Evolutionary conservation across 2,888 invertebrate genomes (phyloP).

Genomic region (Stomorhina lunata): DNA sequence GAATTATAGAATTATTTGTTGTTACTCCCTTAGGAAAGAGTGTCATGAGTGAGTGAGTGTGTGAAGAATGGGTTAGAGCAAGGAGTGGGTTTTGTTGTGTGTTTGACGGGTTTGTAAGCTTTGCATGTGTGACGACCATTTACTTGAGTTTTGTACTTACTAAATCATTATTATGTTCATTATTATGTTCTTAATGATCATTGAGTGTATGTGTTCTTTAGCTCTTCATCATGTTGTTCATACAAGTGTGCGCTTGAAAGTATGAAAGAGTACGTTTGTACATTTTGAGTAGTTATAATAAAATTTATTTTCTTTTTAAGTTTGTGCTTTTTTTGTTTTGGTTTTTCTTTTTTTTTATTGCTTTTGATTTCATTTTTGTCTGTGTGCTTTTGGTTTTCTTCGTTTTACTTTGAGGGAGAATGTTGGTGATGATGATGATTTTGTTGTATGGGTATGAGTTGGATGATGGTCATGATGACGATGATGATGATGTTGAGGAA

Average conservation of each 20-base stretch:
- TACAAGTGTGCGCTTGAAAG: constrained; percentile 6
- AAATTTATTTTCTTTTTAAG: constrained; percentile 44
- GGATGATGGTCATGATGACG: no score
- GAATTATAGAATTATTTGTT: no score
- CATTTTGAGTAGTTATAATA: constrained; percentile 48
- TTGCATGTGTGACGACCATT: not conserved
- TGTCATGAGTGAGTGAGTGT: no score
- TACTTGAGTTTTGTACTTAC: constrained; percentile 4
- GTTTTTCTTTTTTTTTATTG: constrained; percentile 8
- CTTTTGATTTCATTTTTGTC: constrained; percentile 16
- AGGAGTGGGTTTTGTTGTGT: not conserved
- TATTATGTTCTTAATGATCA: constrained; percentile 48
- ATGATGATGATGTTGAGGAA: not conserved
- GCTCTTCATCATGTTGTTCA: constrained; percentile 22
- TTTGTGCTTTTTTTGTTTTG: constrained; percentile 24
- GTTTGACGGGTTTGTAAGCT: no score
- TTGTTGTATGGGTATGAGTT: constrained; percentile 30
- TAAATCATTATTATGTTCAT: constrained; percentile 19
- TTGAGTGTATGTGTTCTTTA: constrained; percentile 38
- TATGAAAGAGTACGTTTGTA: constrained; percentile 20
- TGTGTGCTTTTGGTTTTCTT: constrained; percentile 48
- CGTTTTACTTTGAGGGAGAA: constrained; percentile 37
- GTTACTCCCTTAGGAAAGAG: no score
- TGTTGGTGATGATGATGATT: constrained; percentile 10
- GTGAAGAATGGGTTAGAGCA: no score